These are phyloP conservation scores for Tachina fera DNA, from an alignment of 2,888 invertebrate genomes.

Conservation along the genomic window DNA sequence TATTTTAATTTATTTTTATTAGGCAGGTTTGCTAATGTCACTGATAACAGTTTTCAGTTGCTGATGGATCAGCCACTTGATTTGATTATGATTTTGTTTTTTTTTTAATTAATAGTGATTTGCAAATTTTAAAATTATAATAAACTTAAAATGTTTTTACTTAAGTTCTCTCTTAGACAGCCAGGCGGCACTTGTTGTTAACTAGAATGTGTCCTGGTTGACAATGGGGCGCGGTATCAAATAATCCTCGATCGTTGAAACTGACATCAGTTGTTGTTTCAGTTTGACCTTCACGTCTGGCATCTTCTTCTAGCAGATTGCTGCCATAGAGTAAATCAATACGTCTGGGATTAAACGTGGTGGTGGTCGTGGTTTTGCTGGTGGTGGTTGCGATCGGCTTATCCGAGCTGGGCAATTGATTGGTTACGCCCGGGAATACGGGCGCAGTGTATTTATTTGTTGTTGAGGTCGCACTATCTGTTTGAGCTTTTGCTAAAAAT, in stretches of 20 bases:
- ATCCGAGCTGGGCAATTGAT: conserved; percentile 43
- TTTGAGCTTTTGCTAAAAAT: conserved; percentile 36
- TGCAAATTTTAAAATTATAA: neutral
- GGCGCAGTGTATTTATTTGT: neutral
- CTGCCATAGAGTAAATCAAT: conserved; percentile 54
- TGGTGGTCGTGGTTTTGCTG: conserved; percentile 13
- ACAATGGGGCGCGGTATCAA: conserved; percentile 73
- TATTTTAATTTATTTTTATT: no score
- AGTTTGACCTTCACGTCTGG: conserved; percentile 2
- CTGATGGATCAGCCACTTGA: no score
- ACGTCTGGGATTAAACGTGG: conserved; percentile 29
- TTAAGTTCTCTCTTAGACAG: conserved; percentile 55
- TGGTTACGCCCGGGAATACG: conserved; percentile 19
- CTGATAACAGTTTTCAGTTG: no score
- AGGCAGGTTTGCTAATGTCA: no score
- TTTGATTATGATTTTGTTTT: no score
- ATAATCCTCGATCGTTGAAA: conserved; percentile 71
- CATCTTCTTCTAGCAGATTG: conserved; percentile 40
- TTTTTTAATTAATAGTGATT: no score
- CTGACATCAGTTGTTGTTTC: conserved; percentile 1
- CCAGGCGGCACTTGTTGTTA: conserved; percentile 73
- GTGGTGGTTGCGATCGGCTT: conserved; percentile 31
- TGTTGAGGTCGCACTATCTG: neutral
- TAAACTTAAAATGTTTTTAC: neutral
- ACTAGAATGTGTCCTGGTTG: conserved; percentile 60